Percentiles rank a stretch among this genome's conserved stretches.
These are phyloP conservation scores for Eubasilissa regina DNA, from an alignment of 1,140 invertebrate genomes.

Conservation along the genomic window DNA sequence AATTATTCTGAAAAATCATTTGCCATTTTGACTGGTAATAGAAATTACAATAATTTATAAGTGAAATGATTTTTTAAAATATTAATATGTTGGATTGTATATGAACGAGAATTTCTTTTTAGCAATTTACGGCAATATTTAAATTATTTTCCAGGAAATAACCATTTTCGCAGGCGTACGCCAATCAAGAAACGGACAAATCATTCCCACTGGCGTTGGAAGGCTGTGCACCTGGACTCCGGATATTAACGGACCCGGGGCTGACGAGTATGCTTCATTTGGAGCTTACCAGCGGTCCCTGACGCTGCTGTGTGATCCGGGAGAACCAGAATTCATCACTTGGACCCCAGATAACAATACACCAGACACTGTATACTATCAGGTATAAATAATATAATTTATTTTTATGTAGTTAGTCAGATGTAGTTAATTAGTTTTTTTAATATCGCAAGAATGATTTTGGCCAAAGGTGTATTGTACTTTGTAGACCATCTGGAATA, in stretches of 20 bases:
- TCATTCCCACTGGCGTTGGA: constrained; percentile 82
- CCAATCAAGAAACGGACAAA: constrained; percentile 76
- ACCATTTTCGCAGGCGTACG: constrained; percentile 87
- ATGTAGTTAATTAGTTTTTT: no score
- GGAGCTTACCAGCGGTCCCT: constrained; percentile 91
- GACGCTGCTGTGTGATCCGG: constrained; percentile 85
- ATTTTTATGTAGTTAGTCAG: no score
- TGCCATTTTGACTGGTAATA: no score
- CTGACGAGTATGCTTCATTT: constrained; percentile 88
- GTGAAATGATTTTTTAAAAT: no score
- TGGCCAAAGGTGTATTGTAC: no score
- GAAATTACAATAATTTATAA: no score
- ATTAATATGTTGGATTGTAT: no score
- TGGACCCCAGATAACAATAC: constrained; percentile 92
- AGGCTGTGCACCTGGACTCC: constrained; percentile 90
- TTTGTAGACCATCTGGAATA: no score
- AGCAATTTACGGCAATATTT: no score
- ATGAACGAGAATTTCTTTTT: no score
- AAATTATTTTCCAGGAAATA: constrained; percentile 75
- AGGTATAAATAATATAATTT: constrained; percentile 72
- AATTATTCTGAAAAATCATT: no score
- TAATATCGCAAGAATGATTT: not conserved
- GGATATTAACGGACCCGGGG: constrained; percentile 78
- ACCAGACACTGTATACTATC: constrained; percentile 94
- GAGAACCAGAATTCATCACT: constrained; percentile 86